phyloP scores from a whole-genome alignment of 2,113 vertebrate genomes.

The Gallinago paraguaiae region DNA sequence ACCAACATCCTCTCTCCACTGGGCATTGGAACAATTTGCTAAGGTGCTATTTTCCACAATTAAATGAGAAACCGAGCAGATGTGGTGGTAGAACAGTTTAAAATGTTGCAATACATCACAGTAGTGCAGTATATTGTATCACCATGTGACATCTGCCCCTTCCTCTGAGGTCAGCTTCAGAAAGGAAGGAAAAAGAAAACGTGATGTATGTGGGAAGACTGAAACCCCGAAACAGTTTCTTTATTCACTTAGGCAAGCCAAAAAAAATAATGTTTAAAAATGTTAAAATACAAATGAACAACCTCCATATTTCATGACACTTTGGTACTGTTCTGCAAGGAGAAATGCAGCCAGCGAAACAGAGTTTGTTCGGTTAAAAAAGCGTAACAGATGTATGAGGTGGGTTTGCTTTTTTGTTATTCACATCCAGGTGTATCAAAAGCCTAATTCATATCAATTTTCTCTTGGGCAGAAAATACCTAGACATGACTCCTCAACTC shows the following conservation, averaged over 20 bases:
- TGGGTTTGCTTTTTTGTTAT: not conserved
- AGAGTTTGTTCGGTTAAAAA: not conserved
- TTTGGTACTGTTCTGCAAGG: not conserved
- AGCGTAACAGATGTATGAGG: not conserved
- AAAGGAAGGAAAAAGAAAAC: not conserved
- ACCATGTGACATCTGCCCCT: not conserved
- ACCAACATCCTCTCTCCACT: not conserved
- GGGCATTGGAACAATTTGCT: not conserved
- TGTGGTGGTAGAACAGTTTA: not conserved
- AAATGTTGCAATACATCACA: not conserved
- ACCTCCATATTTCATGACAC: not conserved
- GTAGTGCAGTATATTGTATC: not conserved
- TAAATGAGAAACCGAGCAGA: not conserved
- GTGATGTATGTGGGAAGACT: not conserved
- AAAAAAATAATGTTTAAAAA: not conserved
- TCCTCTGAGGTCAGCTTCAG: not conserved
- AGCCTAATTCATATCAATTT: not conserved
- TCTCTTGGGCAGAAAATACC: not conserved
- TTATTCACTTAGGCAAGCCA: not conserved
- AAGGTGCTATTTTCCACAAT: not conserved
- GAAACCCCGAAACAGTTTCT: not conserved
- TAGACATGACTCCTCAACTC: not conserved
- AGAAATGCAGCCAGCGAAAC: not conserved
- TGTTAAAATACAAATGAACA: not conserved
- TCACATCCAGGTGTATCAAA: not conserved